A percentile compares a stretch with the other conserved stretches of the same genome.
phyloP scores from a whole-genome alignment of 2,888 invertebrate species.

The Amitus sp. region DNA sequence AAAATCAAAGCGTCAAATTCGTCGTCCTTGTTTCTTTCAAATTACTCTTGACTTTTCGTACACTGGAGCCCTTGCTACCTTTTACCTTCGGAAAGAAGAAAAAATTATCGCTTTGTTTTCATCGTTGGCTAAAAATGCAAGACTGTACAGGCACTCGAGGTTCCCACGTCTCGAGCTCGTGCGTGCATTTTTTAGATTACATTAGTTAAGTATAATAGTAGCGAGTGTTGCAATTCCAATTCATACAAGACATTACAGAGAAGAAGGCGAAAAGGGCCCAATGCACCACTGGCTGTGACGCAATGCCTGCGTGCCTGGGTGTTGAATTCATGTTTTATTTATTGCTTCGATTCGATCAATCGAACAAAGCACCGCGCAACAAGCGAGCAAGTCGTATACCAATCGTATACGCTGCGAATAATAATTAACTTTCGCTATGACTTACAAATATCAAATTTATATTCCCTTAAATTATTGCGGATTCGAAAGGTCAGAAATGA shows the following conservation, averaged over 20 bases:
- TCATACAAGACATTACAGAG: background rate
- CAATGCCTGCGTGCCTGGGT: conserved; percentile 38
- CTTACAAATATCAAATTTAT: conserved; percentile 3
- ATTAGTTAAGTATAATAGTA: background rate
- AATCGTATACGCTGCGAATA: conserved; percentile 22
- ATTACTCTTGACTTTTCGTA: background rate
- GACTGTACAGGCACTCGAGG: background rate
- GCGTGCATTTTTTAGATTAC: conserved; percentile 5
- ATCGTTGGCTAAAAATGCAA: background rate
- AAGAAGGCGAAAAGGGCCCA: conserved; percentile 15
- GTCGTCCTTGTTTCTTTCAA: background rate
- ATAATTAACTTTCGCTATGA: conserved; percentile 24
- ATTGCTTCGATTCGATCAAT: conserved; percentile 36
- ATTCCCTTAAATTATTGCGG: too few relatives aligned
- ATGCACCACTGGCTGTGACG: conserved; percentile 39
- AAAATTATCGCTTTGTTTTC: background rate
- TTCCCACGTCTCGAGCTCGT: background rate
- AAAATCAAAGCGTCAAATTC: background rate
- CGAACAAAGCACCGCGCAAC: conserved; percentile 22
- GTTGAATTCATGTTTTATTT: conserved; percentile 42
- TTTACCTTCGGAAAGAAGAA: background rate
- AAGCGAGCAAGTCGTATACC: conserved; percentile 27
- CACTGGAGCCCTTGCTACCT: background rate
- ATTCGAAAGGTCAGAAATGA: too few relatives aligned
- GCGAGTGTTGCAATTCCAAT: conserved; percentile 4